These are phyloP conservation scores for Caenorhabditis becei DNA, from an alignment of 2,888 invertebrate genomes.

Conservation along the genomic window DNA sequence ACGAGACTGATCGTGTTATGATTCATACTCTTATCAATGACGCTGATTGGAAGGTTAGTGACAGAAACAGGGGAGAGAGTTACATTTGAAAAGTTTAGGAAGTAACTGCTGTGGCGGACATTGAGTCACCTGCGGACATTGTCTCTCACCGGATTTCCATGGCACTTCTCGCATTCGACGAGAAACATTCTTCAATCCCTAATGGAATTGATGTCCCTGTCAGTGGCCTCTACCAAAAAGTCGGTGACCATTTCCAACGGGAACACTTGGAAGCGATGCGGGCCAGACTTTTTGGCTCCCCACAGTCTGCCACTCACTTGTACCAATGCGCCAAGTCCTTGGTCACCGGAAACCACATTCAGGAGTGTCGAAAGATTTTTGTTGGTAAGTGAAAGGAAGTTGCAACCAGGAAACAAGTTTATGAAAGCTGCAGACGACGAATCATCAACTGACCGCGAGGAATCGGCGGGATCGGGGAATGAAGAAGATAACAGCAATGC, in stretches of 20 bases:
- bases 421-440: conserved; percentile 57
- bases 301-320: conserved; percentile 68
- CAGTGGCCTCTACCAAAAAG: conserved; percentile 63
- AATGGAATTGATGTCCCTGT: conserved; percentile 65
- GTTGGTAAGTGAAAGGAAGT: conserved; percentile 49
- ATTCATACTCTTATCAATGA: conserved; percentile 70
- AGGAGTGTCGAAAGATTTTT: conserved; percentile 68
- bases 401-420: background rate
- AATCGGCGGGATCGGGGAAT: conserved; percentile 64
- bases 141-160: conserved; percentile 68
- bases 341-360: conserved; percentile 65
- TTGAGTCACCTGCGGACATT: conserved; percentile 71
- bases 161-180: conserved; percentile 68
- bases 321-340: conserved; percentile 71
- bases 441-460: conserved; percentile 59
- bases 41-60: conserved; percentile 66
- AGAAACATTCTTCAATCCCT: conserved; percentile 68
- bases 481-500: conserved; percentile 55
- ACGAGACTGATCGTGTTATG: conserved; percentile 66
- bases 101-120: conserved; percentile 72
- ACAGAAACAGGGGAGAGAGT: no score
- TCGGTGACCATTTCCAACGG: conserved; percentile 69
- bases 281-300: conserved; percentile 63
- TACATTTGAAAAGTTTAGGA: conserved; percentile 56
- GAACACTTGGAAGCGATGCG: conserved; percentile 66